A percentile compares a stretch with the other conserved stretches of the same genome.
These are phyloP conservation scores for Phylloscopus collybita DNA, from an alignment of 2,797 vertebrate species.

Conservation along the genomic window DNA sequence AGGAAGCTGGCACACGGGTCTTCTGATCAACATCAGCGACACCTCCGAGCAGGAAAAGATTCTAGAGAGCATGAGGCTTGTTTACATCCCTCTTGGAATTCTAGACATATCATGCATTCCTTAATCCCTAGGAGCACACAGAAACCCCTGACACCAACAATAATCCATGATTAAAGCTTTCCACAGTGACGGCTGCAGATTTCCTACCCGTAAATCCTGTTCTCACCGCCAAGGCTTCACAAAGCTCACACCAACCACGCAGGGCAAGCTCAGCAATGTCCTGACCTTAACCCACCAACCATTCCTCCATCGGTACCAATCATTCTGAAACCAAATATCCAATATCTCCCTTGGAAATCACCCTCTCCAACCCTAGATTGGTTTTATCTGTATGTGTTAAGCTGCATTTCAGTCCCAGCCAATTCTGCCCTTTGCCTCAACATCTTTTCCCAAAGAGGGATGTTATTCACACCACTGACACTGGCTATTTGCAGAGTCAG, in stretches of 20 bases:
- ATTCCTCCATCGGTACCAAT: background rate
- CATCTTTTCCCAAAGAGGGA: background rate
- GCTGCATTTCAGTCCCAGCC: background rate
- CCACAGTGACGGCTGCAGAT: background rate
- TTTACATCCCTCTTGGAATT: background rate
- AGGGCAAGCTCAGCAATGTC: background rate
- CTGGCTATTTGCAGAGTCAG: slow-evolving; percentile 40
- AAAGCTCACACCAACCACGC: background rate
- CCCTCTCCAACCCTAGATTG: background rate
- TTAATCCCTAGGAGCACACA: slow-evolving; percentile 8
- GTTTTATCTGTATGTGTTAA: background rate
- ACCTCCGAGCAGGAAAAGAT: background rate
- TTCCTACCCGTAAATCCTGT: slow-evolving; percentile 30
- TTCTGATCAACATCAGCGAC: background rate
- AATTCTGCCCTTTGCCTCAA: background rate
- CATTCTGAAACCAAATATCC: background rate
- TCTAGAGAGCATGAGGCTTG: background rate
- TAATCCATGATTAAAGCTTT: slow-evolving; percentile 31
- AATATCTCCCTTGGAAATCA: background rate
- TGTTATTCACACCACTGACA: slow-evolving; percentile 7
- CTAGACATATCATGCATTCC: background rate
- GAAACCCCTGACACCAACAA: slow-evolving; percentile 5
- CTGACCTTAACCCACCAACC: background rate
- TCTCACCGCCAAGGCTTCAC: background rate
- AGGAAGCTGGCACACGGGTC: background rate